Conservation (phyloP, 2,113 vertebrate species). For the Sciurus niger region DNA sequence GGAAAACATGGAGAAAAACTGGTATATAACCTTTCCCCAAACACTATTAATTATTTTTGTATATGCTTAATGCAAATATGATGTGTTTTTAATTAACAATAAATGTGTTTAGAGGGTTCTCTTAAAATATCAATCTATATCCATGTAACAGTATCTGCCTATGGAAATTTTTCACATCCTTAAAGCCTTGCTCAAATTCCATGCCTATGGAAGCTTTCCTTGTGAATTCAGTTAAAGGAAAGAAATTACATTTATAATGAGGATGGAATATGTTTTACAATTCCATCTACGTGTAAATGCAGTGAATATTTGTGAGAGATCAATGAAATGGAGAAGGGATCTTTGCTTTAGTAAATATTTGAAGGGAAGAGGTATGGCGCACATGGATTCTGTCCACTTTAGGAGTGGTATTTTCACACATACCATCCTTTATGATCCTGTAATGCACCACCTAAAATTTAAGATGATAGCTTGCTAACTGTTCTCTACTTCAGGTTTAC, state of each 20-base stretch:
- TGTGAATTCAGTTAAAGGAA: not conserved
- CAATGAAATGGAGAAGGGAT: not conserved
- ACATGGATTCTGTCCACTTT: not conserved
- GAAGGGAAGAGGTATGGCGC: not conserved
- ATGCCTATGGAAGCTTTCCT: not conserved
- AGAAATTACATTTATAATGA: not conserved
- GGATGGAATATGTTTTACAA: not conserved
- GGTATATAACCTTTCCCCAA: not conserved
- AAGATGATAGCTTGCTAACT: not conserved
- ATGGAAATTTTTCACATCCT: not conserved
- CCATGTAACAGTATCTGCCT: not conserved
- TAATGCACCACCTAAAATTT: not conserved
- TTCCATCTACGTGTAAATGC: not conserved
- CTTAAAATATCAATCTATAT: not conserved
- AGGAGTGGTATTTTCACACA: not conserved
- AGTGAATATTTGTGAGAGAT: not conserved
- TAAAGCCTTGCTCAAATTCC: not conserved
- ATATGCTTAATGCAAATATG: slow-evolving; percentile 43
- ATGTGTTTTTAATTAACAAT: slow-evolving; percentile 57
- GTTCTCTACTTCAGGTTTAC: not conserved
- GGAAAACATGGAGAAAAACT: slow-evolving; percentile 26
- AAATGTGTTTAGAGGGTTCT: slow-evolving; percentile 38
- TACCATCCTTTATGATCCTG: not conserved
- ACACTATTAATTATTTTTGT: slow-evolving; percentile 1
- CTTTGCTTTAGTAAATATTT: not conserved